Base-by-base conservation (phyloP, 2,797 vertebrate genomes). In the Sebastolobus alascanus region DNA sequence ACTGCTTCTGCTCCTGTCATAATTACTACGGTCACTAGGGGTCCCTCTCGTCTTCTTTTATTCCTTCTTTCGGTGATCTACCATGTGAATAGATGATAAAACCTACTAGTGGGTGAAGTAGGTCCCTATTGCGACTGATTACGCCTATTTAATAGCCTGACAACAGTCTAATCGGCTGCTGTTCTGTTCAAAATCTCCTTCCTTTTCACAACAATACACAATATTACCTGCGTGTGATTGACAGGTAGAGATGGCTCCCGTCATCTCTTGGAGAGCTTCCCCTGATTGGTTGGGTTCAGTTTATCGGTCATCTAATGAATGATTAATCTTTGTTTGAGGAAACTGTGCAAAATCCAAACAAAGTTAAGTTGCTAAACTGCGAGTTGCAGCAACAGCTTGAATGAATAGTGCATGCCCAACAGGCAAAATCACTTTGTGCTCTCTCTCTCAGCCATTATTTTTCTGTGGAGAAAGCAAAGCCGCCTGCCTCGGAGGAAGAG, bases 371-470 rank as follows among this genome's bases (percentile, higher is more conserved):
- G 40, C 75, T 22, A n/a, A n/a, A 58, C 60, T 29, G n/a, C 16
- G 37, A 50, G 52, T 43, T 13, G 9, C 46, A 80, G 50, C 40
- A 69, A 29, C 52, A 73, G 22, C 63, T 50, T 50, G n/a, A 71
- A 79, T 73, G 31, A 68, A 59, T 20, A 12, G n/a, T 55, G 16
- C 25, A 74, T 54, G 71, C 66, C 40, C 1, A 2, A 70, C 58
- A 80, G 75, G 68, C 25, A 77, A 60, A 70, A 74, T 29, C 33
- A 2, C 71, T 64, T 71, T 82, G 37, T 58, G 11, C 13, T 43
- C 76, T 73, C 52, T 77, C 67, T 65, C 59, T 69, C 73, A 31
- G 29, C 46, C 59, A 54, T 78, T 73, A 37, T 64, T 72, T 56
- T 29, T 58, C 50, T 20, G 66, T 12, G 59, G 3, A 25, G n/a